A percentile compares a stretch with the other conserved stretches of the same genome.
phyloP scores from a whole-genome alignment of 2,888 invertebrate species.

The Gastrophysa polygoni region DNA sequence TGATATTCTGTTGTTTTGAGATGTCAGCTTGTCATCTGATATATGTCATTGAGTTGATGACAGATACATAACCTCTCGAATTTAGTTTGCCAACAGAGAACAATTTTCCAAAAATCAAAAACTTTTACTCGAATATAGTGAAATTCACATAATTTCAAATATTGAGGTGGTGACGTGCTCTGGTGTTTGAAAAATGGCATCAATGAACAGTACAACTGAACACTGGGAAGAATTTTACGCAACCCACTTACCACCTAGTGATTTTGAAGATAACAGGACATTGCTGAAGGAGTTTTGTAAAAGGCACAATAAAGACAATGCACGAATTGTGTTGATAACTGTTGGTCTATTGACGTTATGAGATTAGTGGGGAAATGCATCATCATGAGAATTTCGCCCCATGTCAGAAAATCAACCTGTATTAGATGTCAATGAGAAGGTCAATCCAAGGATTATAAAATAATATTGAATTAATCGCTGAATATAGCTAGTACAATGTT shows the following conservation, averaged over 20 bases:
- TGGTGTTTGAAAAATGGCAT: constrained; percentile 2
- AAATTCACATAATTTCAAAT: neutral
- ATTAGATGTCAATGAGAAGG: neutral
- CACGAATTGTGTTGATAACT: constrained; percentile 79
- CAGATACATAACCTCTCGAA: too few species aligned
- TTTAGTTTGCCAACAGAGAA: too few species aligned
- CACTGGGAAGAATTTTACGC: constrained; percentile 88
- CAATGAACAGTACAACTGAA: neutral
- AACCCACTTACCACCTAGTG: constrained; percentile 75
- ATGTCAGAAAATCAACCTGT: neutral
- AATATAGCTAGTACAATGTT: too few species aligned
- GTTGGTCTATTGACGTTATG: constrained; percentile 60
- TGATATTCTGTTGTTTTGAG: too few species aligned
- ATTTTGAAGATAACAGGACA: constrained; percentile 76
- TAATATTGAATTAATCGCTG: neutral
- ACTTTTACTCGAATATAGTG: neutral
- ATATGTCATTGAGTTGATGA: too few species aligned
- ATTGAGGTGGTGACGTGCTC: neutral
- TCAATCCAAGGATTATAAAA: neutral
- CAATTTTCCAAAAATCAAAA: too few species aligned
- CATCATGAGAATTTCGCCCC: neutral
- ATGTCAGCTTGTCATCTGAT: too few species aligned
- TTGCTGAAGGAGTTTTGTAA: constrained; percentile 77
- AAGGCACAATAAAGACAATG: constrained; percentile 69
- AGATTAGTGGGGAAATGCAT: neutral